Percentiles rank a stretch among this genome's conserved stretches.
Conservation (phyloP, 1,140 invertebrate genomes). For the Bombus picipes region DNA sequence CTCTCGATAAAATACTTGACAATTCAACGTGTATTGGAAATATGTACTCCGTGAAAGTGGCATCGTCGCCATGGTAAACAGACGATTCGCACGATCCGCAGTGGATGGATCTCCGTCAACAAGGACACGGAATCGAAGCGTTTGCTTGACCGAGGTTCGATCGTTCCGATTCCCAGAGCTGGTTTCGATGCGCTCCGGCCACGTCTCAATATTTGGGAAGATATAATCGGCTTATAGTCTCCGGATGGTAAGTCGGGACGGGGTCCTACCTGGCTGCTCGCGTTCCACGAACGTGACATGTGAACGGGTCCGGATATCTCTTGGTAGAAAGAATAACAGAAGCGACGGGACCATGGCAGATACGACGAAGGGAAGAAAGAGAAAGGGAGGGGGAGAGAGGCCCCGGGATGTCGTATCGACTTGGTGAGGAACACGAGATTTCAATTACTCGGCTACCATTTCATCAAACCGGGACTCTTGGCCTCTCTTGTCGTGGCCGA, state of each 20-base stretch:
- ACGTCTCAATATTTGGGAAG: conserved; percentile 80
- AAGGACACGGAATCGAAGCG: background rate
- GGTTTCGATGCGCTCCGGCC: conserved; percentile 63
- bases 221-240: conserved; percentile 79
- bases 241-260: conserved; percentile 66
- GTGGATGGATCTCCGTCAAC: conserved; percentile 3
- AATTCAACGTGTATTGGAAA: background rate
- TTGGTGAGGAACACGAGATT: conserved; percentile 78
- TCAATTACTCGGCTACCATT: conserved; percentile 79
- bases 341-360: conserved; percentile 27
- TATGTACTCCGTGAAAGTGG: background rate
- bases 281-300: conserved; percentile 74
- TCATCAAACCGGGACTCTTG: conserved; percentile 70
- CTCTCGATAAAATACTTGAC: background rate
- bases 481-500: conserved; percentile 26
- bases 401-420: conserved; percentile 69
- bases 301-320: conserved; percentile 72
- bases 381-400: background rate
- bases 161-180: conserved; percentile 51
- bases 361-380: background rate
- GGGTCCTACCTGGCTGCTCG: conserved; percentile 66
- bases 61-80: background rate
- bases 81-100: no score
- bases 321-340: conserved; percentile 61
- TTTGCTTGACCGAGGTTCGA: background rate